phyloP scores from a whole-genome alignment of 2,113 vertebrate genomes.

The Tyrannus savana region DNA sequence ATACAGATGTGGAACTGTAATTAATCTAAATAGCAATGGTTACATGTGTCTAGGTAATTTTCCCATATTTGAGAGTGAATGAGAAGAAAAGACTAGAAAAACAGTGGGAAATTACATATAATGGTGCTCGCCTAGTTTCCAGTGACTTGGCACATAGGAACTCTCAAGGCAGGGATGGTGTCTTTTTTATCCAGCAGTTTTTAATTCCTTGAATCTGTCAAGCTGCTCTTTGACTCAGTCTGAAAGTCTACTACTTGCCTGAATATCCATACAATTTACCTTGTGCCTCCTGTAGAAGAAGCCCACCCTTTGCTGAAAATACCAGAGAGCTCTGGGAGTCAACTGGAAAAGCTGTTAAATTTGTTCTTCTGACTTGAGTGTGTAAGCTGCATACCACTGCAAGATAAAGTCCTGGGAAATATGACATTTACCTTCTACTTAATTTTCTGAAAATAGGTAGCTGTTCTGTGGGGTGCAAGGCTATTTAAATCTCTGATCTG shows the following conservation, averaged over 20 bases:
- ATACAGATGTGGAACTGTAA: background rate
- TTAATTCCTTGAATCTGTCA: background rate
- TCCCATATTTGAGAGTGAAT: background rate
- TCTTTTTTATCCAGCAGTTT: background rate
- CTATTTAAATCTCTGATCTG: background rate
- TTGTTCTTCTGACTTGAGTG: background rate
- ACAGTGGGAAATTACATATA: background rate
- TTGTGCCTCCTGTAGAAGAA: fast-evolving
- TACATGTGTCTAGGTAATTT: background rate
- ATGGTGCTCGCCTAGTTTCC: fast-evolving
- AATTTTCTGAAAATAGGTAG: background rate
- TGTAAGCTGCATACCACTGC: background rate
- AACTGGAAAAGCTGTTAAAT: background rate
- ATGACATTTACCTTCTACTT: background rate
- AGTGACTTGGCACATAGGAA: background rate
- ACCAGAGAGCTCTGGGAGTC: background rate
- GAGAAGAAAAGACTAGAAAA: background rate
- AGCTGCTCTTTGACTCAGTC: background rate
- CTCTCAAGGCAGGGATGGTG: background rate
- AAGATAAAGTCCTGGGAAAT: background rate
- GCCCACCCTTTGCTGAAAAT: background rate
- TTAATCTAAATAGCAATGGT: background rate
- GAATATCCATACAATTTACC: background rate
- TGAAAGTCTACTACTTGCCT: background rate
- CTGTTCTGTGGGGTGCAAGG: background rate